Base-by-base conservation (phyloP, 23 tunicate species). In the Phallusia fumigata region DNA sequence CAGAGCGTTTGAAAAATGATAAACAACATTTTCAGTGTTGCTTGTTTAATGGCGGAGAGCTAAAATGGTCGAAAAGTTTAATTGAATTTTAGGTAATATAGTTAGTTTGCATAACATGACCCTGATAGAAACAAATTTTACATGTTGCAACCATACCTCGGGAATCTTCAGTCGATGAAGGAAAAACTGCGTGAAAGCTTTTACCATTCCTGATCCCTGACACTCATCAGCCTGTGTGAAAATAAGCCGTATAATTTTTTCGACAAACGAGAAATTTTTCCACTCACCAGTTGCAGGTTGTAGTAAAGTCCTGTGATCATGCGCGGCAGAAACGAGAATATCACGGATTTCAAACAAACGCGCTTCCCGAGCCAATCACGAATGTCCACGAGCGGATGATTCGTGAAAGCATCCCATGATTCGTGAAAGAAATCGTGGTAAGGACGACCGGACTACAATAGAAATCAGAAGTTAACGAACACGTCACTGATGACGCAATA, bases 181-280 rank as follows among this genome's bases (percentile, higher is more conserved):
- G 64, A 87, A 87, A 33, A 90, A 92, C 64, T 92, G 80, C 0
- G 86, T 58, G 88, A 92, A 92, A 31, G 97, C 88, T 84, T 82
- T 86, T 35, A 92, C 74, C 89, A 92, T 45, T 19, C 86, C 76
- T 30, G 97, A 87, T 11, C 97, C 97, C 32, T 31, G 74, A 78
- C 97, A 92, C 24, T 86, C 82, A 19, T 77, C 65, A 35, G 75
- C 89, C 97, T 92, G 79, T 28, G 69, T 58, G 28, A 58, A 58
- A 58, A 21, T 21, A 21, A 24, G 26, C 69, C 3, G 69, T 21
- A 1, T 6, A 58, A 58, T 13, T 58, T 58, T 58, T 58, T 58
- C 69, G 69, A 58, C 28, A 6, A 13, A 15, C 13, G 26, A 58
- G 28, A 3, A 6, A 6, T 8, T 13, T 1, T 58, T 16, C 16